A percentile compares a stretch with the other conserved stretches of the same genome.
phyloP scores from a whole-genome alignment of 2,888 invertebrate species.

The Cryptophagus acutangulus region DNA sequence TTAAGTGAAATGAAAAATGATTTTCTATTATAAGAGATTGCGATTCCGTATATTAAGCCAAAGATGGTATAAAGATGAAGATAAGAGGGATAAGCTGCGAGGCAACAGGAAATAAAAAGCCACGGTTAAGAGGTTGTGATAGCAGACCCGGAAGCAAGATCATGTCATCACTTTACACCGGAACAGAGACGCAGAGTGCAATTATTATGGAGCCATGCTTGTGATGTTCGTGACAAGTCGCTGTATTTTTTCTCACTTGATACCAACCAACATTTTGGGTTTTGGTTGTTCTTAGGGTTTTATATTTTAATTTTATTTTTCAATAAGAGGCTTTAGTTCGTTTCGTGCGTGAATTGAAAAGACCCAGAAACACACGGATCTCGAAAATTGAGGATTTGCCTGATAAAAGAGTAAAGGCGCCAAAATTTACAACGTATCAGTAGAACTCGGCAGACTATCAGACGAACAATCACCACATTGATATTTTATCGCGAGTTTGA shows the following conservation, averaged over 20 bases:
- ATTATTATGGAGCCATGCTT: constrained; percentile 20
- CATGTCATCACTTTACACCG: constrained; percentile 25
- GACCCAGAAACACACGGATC: too few species aligned
- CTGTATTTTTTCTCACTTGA: constrained; percentile 15
- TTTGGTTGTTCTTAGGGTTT: not conserved
- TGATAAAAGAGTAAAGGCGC: constrained; percentile 15
- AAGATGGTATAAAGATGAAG: constrained; percentile 21
- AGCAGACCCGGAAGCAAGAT: constrained; percentile 23
- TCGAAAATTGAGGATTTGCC: constrained; percentile 6
- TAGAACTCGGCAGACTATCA: constrained; percentile 21
- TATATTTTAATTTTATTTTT: too few species aligned
- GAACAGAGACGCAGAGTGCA: constrained; percentile 22
- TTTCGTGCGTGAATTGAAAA: too few species aligned
- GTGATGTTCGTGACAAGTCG: constrained; percentile 21
- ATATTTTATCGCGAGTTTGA: constrained; percentile 35
- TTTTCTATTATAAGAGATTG: too few species aligned
- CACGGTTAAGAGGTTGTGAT: constrained; percentile 25
- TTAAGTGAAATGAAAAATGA: too few species aligned
- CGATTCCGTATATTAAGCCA: constrained; percentile 17
- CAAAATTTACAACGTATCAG: constrained; percentile 18
- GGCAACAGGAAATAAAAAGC: constrained; percentile 24
- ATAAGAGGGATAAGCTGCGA: constrained; percentile 21
- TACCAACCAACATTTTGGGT: constrained; percentile 13
- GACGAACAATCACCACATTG: constrained; percentile 32
- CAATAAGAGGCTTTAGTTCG: too few species aligned